Evolutionary conservation across 2,888 invertebrate genomes (phyloP), one percentile per base, ranked within the genome.

Genomic region (Acleris laterana): DNA sequence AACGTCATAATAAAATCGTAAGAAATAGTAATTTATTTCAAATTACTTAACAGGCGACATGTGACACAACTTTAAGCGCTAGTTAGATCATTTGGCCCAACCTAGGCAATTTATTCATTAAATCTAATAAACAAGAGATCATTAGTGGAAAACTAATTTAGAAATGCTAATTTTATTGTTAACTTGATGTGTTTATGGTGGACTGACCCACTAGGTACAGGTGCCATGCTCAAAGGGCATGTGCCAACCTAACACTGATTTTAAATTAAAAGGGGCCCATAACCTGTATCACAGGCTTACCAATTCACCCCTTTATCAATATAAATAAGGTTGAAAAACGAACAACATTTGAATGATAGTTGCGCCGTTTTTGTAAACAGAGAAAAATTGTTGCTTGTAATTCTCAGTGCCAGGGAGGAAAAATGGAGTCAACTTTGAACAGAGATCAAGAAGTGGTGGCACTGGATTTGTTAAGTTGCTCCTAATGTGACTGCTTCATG

Each of bases 161-260:
- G 62, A 51, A 66, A 66, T 66, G 66, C 57, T 19, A 66, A 66
- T 66, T 66, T 66, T 66, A 66, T 66, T 66, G 66, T 66, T 38
- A 11, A 52, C 25, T 46, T 22, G 66, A 57, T 51, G 57, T 66
- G 61, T 66, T 66, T 66, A 62, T 52, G 56, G 62, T 38, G 57
- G 19, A 57, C 22, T 52, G 57, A 57, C 58, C 58, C 16, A 32
- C 32, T 59, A 46, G 56, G 53, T 49, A 55, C 55, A 19, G 11
- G 51, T 38, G 38, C 28, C 20, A 20, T 50, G 53, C 32, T 59
- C 55, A 62, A 66, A 62, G 66, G 57, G 61, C 56, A 66, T 52
- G 48, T 52, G 51, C 51, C 52, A 57, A 51, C 32, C 19, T n/a
- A 25, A 17, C 51, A 16, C 13, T 38, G 38, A 7, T 38, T 38